Evolutionary conservation across 2,113 vertebrate genomes (phyloP), one percentile per base, ranked within the genome.

Genomic region (Ceyx melanurus): DNA sequence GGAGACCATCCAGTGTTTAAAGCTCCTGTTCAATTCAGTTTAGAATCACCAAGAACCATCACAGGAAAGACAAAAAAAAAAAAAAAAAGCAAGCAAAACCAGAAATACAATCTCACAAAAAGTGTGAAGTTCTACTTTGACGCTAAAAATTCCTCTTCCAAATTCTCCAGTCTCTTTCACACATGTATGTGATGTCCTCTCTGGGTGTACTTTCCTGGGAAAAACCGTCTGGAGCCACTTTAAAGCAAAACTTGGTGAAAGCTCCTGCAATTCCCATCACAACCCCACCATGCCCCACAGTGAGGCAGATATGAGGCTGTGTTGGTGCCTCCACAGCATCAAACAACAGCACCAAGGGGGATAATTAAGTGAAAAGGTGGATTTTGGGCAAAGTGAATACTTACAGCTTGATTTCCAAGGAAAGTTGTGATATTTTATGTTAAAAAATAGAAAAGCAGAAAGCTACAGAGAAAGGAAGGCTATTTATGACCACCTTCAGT

Each of bases 111-210:
- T 73, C 58, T 54, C 10, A 53, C 62, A 53, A 84, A 73, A 92
- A 62, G 77, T 70, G 78, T 58, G 75, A 93, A 96, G 87, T 85
- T 92, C 67, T 33, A 76, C 35, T 68, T 67, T 16, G 10, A 7
- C 0, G 0, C 66, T 85, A 86, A 92, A 90, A 88, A 43, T 76
- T 77, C 80, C 57, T 35, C 33, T 33, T 75, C 51, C 74, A 45
- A 3, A 0, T 13, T 71, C 74, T 66, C 77, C 82, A 74, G n/a
- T 18, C 9, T 73, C 64, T 88, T 68, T 56, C 80, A 48, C 0
- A 0, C 0, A 13, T 1, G 33, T 3, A 43, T 31, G 37, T 12
- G 7, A 7, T 35, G 28, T 42, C 60, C 71, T 71, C 6, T 12
- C 80, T 8, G 4, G n/a, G 20, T 51, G 20, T n/a, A 0, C 18